Base-by-base conservation (phyloP, 2,888 invertebrate genomes). In the Melieria picta region DNA sequence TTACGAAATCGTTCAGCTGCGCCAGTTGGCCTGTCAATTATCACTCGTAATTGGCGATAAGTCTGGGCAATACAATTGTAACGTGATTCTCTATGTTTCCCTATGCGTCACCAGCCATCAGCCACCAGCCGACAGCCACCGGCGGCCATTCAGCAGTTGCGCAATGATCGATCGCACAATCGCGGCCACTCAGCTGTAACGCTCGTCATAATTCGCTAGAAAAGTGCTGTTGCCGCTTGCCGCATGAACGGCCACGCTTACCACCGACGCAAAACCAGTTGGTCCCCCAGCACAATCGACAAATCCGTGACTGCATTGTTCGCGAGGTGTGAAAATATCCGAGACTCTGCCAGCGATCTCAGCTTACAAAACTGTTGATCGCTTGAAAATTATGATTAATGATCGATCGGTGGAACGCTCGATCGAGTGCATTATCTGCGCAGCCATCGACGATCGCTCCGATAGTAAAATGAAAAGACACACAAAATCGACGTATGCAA, bases 331-430 rank as follows among this genome's bases (percentile, higher is more conserved):
- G 82, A 82, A 82, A 82, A 83, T 83, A 82, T 82, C 83, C 77
- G 78, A 82, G 83, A 79, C 81, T 80, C 77, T 77, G 79, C 55
- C 46, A 52, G 45, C 57, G 48, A 48, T 69, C 16, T 47, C 62
- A 61, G 77, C 77, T 73, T 79, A 83, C 83, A 84, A 84, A 83
- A 79, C 79, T 81, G 82, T 83, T 84, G 83, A 83, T 81, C 80
- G 85, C 75, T 80, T 82, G 80, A 80, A 79, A 81, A 81, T 80
- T 82, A 80, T 83, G 83, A 83, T 83, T 84, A 84, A 83, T 83
- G 84, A 80, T 79, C 77, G 79, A 62, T 69, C 69, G 57, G 58
- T 46, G 48, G 57, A 48, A 58, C 58, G 50, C 1, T n/a, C 48
- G 48, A 58, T 5, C 43, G 48, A 13, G 57, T 57, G 57, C 11